Evolutionary conservation across 2,113 vertebrate species (phyloP).

Genomic region (Lipophrys pholis): DNA sequence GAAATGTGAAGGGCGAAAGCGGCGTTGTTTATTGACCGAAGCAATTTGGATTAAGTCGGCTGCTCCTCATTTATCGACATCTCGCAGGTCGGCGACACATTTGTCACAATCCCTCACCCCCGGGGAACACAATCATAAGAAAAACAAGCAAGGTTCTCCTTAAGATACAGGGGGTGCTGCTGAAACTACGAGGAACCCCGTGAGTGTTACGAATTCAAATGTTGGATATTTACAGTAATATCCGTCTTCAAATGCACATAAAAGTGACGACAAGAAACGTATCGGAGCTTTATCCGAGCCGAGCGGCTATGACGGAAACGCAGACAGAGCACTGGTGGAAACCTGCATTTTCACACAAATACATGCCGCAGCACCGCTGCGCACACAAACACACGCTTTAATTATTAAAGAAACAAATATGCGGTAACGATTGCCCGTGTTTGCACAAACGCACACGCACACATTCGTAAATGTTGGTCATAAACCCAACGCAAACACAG

Average conservation of each 20-base stretch:
- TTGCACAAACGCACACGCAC: slow-evolving; percentile 24
- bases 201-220: background rate
- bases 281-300: slow-evolving; percentile 9
- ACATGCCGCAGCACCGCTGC: background rate
- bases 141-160: too few relatives aligned
- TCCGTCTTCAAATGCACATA: background rate
- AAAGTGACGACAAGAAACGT: slow-evolving; percentile 1
- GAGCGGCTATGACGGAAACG: slow-evolving; percentile 19
- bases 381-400: slow-evolving; percentile 20
- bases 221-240: background rate
- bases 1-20: too few relatives aligned
- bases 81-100: too few relatives aligned
- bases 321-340: slow-evolving; percentile 27
- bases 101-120: too few relatives aligned
- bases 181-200: background rate
- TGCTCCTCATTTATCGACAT: too few relatives aligned
- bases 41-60: too few relatives aligned
- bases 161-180: background rate
- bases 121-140: too few relatives aligned
- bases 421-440: slow-evolving; percentile 36
- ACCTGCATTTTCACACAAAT: background rate
- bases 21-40: too few relatives aligned
- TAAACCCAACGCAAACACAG: slow-evolving; percentile 27
- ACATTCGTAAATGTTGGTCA: slow-evolving; percentile 32
- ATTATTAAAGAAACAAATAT: slow-evolving; percentile 57